Base-by-base conservation (phyloP, 2,888 invertebrate species). In the Epiblema foenella region DNA sequence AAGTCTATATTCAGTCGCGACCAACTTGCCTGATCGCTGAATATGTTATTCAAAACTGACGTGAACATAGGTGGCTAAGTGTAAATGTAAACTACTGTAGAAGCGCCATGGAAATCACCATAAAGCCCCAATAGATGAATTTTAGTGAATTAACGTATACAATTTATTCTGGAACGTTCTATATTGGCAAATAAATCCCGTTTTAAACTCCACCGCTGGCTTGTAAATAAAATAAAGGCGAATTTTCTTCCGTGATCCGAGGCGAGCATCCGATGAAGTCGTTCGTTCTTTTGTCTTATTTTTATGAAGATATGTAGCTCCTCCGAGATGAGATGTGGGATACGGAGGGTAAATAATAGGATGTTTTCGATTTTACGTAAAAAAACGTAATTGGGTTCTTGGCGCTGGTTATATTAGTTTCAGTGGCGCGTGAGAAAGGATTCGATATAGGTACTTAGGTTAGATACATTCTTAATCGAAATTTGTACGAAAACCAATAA, bases 291-390 rank as follows among this genome's bases (percentile, higher is more conserved):
- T 78, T 83, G 81, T 85, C 89, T 88, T 85, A 86, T 87, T 90
- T 89, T 89, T 88, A 90, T 89, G 88, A 89, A 90, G 90, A 90
- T 87, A 85, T 89, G 89, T 89, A 78, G 85, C 83, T 77, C 72
- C 77, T 77, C 69, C 72, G 77, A 78, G 81, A 84, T 85, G 81
- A 77, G 81, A 81, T 79, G 77, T 75, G 77, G 77, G 80, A 76
- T 81, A 83, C 83, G 81, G 64, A 72, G 77, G 78, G 79, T 80
- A 81, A 84, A 84, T 84, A 85, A 84, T 84, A 83, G 83, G 82
- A 69, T 79, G 76, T 77, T 78, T 76, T 71, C 75, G 76, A 65
- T 75, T 75, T 75, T 78, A 77, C 74, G 74, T 74, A 75, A 74
- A 75, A n/a, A 75, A 71, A 62, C 54, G 68, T 67, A 66, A 71